Percentiles rank a stretch among this genome's conserved stretches.
These are phyloP conservation scores for Melanotaenia boesemani DNA, from an alignment of 2,797 vertebrate genomes.

Conservation along the genomic window DNA sequence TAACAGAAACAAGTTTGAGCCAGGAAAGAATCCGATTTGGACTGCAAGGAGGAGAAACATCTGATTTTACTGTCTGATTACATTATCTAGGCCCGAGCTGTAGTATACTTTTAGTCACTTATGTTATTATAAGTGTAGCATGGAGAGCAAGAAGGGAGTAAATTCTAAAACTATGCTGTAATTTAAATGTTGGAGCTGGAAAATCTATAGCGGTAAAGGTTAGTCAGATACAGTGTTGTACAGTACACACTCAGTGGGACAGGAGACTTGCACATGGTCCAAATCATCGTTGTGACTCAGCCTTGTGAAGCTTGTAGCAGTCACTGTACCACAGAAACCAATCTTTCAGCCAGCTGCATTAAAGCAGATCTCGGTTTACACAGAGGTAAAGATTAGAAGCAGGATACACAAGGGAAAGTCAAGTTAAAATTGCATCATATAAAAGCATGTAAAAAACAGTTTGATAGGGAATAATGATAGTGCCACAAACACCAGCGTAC, in stretches of 20 bases:
- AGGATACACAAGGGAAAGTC: not conserved
- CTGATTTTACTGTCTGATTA: constrained; percentile 38
- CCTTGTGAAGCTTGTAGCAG: constrained; percentile 10
- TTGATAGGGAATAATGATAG: not conserved
- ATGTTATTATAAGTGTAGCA: constrained; percentile 71
- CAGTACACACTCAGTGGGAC: constrained; percentile 8
- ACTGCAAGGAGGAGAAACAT: constrained; percentile 23
- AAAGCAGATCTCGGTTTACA: constrained; percentile 23
- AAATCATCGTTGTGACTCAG: constrained; percentile 26
- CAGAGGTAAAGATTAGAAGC: constrained; percentile 18
- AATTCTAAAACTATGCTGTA: constrained; percentile 30
- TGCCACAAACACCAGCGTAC: not conserved
- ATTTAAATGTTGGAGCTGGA: constrained; percentile 48
- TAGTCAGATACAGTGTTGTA: constrained; percentile 2
- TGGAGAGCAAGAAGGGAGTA: constrained; percentile 63
- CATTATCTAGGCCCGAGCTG: constrained; percentile 52
- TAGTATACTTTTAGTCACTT: constrained; percentile 73
- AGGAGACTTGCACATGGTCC: constrained; percentile 23
- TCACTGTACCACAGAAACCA: constrained; percentile 18
- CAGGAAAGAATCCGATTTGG: constrained; percentile 14
- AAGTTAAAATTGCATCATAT: constrained; percentile 3
- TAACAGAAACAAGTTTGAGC: constrained; percentile 19
- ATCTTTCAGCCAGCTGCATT: constrained; percentile 11
- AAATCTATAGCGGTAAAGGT: constrained; percentile 21
- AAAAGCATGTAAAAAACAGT: constrained; percentile 2